Base-by-base conservation (phyloP, 2,797 vertebrate genomes). In the Microctenopoma stevenorrisi region DNA sequence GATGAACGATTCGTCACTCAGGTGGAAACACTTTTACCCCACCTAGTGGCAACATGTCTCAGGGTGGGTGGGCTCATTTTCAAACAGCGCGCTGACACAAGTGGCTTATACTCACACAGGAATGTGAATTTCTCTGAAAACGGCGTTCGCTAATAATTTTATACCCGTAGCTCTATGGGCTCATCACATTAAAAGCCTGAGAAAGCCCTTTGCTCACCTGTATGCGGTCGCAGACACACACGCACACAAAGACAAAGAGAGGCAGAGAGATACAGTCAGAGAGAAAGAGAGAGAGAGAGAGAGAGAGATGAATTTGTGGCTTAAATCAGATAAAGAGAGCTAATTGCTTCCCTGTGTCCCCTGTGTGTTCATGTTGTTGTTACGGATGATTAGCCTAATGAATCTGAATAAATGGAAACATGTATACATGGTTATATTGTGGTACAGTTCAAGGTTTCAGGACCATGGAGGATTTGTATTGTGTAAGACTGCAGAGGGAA, bases 361-460 rank as follows among this genome's bases (percentile, higher is more conserved):
- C 73, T 72, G 88, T 86, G 89, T 88, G 83, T 90, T 85, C 65
- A 30, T 91, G 88, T 90, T 92, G 88, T 92, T 91, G 88, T 92
- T 92, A 75, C 72, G 78, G 82, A 80, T 88, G 90, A 92, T 94
- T 90, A 89, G 86, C 65, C 65, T 88, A 92, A 93, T 93, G 88
- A 91, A 85, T 89, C 75, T 66, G 75, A 91, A 93, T 93, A 93
- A 94, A 92, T 92, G 81, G 78, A 82, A 87, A 87, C 86, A 90
- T 86, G 85, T 87, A 91, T 88, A 91, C 89, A 83, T 61, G 68
- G 80, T 91, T 88, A 89, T 79, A 82, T 78, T 89, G 85, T 85
- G 64, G 13, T 78, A 70, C 76, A 89, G 92, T 90, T 93, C 81
- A 82, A 85, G 90, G 88, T 92, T 84, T 83, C 53, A 48, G 74